phyloP scores from a whole-genome alignment of 2,797 vertebrate species.

The Melanitta fusca region DNA sequence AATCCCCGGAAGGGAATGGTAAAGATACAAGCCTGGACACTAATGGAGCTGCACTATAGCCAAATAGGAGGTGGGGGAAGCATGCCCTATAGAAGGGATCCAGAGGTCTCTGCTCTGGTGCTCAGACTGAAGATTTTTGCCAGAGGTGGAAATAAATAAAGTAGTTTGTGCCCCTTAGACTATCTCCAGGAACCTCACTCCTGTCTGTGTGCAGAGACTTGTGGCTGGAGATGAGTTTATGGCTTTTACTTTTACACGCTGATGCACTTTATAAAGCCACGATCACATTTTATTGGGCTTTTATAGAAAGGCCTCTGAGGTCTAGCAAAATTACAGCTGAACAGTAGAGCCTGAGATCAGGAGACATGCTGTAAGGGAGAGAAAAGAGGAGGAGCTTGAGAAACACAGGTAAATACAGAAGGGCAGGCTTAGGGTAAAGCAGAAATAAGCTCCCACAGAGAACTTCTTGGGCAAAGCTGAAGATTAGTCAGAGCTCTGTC shows the following conservation, averaged over 20 bases:
- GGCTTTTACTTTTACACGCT: conserved; percentile 9
- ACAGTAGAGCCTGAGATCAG: not conserved
- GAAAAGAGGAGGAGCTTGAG: not conserved
- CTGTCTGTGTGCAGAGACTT: not conserved
- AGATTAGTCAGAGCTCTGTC: not conserved
- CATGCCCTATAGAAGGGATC: not conserved
- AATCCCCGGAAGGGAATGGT: conserved; percentile 15
- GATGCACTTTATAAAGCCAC: not conserved
- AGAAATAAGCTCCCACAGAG: not conserved
- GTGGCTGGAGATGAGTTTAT: not conserved
- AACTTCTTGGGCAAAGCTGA: not conserved
- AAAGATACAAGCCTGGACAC: conserved; percentile 26
- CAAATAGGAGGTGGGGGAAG: not conserved
- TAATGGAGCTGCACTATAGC: not conserved
- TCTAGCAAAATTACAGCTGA: conserved; percentile 26
- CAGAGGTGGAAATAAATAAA: conserved; percentile 12
- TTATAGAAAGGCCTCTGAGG: conserved; percentile 9
- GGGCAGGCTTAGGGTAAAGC: not conserved
- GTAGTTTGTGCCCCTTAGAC: not conserved
- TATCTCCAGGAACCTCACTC: not conserved
- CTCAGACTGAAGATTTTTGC: not conserved
- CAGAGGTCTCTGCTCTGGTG: not conserved
- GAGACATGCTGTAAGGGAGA: not conserved
- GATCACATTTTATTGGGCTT: conserved; percentile 37
- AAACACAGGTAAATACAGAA: not conserved